A percentile compares a stretch with the other conserved stretches of the same genome.
phyloP scores from a whole-genome alignment of 2,797 vertebrate species.

The Esox masquinongy region DNA sequence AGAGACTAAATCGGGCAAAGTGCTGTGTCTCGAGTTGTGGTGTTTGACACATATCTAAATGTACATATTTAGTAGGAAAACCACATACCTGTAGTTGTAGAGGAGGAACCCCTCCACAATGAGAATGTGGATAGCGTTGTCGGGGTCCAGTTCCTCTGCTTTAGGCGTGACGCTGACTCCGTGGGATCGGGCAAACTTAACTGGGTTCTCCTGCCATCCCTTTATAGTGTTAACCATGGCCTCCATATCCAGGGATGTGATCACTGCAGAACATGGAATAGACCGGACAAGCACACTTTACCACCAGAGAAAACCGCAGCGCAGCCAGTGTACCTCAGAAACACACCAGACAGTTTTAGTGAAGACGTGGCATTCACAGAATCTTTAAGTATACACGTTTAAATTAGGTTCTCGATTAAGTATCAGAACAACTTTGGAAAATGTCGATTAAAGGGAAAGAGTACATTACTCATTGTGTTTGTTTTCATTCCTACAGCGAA shows the following conservation, averaged over 20 bases:
- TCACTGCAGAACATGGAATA: slow-evolving; percentile 71
- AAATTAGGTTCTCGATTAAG: slow-evolving; percentile 57
- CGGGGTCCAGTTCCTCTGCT: slow-evolving; percentile 50
- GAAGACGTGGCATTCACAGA: slow-evolving; percentile 60
- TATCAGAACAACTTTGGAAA: slow-evolving; percentile 42
- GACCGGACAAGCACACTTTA: neutral
- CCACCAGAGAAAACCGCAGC: neutral
- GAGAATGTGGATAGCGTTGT: slow-evolving; percentile 80
- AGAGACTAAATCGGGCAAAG: neutral
- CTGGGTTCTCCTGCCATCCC: slow-evolving; percentile 88
- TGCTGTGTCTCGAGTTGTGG: neutral
- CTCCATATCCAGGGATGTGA: slow-evolving; percentile 92
- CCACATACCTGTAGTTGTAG: slow-evolving; percentile 89
- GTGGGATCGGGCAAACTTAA: slow-evolving; percentile 91
- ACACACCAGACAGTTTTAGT: slow-evolving; percentile 55
- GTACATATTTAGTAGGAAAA: neutral
- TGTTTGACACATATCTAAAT: neutral
- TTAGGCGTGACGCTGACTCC: slow-evolving; percentile 77
- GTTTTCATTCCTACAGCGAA: slow-evolving; percentile 75
- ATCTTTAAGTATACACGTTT: slow-evolving; percentile 42
- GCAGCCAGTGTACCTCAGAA: slow-evolving; percentile 45
- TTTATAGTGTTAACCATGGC: slow-evolving; percentile 89
- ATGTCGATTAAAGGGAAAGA: slow-evolving; percentile 73
- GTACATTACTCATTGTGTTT: slow-evolving; percentile 79
- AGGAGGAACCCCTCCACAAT: slow-evolving; percentile 96